Evolutionary conservation across 2,888 invertebrate genomes (phyloP).

Genomic region (Troides oblongomaculatus): DNA sequence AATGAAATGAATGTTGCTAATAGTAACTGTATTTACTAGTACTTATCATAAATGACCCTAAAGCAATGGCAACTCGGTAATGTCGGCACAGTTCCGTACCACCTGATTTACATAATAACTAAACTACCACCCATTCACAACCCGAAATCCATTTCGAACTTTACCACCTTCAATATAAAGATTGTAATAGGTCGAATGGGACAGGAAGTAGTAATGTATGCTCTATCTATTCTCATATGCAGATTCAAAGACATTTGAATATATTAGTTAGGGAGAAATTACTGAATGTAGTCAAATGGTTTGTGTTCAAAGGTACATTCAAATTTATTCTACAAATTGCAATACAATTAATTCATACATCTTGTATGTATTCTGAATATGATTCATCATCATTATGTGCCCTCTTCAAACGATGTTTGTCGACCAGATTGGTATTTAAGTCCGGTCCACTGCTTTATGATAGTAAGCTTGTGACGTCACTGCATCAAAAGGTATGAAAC

Average conservation of each 20-base stretch:
- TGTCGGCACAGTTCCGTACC: constrained; percentile 64
- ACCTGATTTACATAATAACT: constrained; percentile 75
- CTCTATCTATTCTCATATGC: constrained; percentile 66
- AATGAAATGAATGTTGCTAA: too few species aligned
- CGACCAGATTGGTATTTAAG: too few species aligned
- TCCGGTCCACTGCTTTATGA: too few species aligned
- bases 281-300: not conserved
- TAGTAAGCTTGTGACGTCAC: too few species aligned
- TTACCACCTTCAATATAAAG: constrained; percentile 44
- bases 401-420: too few species aligned
- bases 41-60: constrained; percentile 69
- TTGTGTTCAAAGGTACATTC: not conserved
- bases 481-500: too few species aligned
- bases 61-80: constrained; percentile 68
- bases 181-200: constrained; percentile 45
- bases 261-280: constrained; percentile 19
- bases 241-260: constrained; percentile 53
- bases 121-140: constrained; percentile 55
- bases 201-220: constrained; percentile 47
- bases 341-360: too few species aligned
- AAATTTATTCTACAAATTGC: not conserved
- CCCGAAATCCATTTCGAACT: constrained; percentile 46
- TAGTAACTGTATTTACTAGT: constrained; percentile 3
- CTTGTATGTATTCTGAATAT: too few species aligned
- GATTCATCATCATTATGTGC: too few species aligned